phyloP scores from a whole-genome alignment of 2,113 vertebrate species.

The Scomber colias region DNA sequence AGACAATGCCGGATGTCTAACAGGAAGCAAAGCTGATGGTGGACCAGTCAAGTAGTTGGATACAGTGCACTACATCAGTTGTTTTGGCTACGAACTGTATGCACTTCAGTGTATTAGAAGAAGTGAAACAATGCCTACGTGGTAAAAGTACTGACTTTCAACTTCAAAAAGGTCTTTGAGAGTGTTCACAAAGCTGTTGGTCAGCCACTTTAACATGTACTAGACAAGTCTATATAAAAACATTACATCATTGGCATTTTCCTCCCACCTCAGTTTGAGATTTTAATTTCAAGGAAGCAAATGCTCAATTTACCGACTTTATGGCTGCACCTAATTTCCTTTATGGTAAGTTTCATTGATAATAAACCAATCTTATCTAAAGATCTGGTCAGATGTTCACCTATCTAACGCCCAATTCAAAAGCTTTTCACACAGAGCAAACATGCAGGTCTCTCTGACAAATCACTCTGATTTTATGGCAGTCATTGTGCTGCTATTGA shows the following conservation, averaged over 20 bases:
- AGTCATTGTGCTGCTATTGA: slow-evolving; percentile 67
- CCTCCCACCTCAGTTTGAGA: not conserved
- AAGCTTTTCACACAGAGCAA: slow-evolving; percentile 51
- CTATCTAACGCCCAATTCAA: slow-evolving; percentile 33
- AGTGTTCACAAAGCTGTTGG: too few species aligned
- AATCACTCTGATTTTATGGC: slow-evolving; percentile 61
- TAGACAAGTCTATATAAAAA: too few species aligned
- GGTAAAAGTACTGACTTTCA: not conserved
- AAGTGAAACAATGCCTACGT: not conserved
- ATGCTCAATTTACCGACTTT: not conserved
- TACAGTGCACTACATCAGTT: not conserved
- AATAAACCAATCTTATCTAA: slow-evolving; percentile 44
- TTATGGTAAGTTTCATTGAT: slow-evolving; percentile 15
- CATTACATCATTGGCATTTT: not conserved
- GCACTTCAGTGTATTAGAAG: too few species aligned
- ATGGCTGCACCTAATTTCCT: slow-evolving; percentile 9
- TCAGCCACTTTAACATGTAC: too few species aligned
- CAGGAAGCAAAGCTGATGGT: slow-evolving; percentile 16
- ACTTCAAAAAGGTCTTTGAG: too few species aligned
- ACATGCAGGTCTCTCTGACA: slow-evolving; percentile 46
- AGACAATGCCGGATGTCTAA: slow-evolving; percentile 1
- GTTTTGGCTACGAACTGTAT: not conserved
- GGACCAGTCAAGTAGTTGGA: not conserved
- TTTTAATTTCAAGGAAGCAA: not conserved
- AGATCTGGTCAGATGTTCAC: slow-evolving; percentile 39